A percentile compares a stretch with the other conserved stretches of the same genome.
Evolutionary conservation across 2,113 vertebrate species (phyloP).

Genomic region (Piaya cayana): DNA sequence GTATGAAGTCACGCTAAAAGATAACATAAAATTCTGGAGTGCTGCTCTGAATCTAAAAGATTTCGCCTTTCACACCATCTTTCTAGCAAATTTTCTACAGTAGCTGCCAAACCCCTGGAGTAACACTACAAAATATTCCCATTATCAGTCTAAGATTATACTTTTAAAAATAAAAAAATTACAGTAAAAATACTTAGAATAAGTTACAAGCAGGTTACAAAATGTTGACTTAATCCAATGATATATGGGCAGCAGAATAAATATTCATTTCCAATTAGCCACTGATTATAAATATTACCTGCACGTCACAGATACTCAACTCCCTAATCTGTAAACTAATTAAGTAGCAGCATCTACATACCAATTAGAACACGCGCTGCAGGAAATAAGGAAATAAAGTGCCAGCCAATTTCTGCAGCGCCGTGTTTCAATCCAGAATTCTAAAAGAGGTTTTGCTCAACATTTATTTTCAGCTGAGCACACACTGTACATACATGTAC

Average conservation of each 20-base stretch:
- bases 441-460: background rate
- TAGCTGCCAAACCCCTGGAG: background rate
- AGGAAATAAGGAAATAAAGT: background rate
- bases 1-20: constrained; percentile 31
- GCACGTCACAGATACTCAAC: background rate
- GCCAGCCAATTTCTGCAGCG: background rate
- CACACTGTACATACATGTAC: background rate
- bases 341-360: background rate
- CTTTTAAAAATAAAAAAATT: background rate
- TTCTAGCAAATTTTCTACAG: background rate
- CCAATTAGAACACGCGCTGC: background rate
- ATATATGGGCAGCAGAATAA: constrained; percentile 2
- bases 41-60: constrained; percentile 16
- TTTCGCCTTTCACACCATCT: background rate
- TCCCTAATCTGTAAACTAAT: constrained; percentile 37
- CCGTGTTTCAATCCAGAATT: background rate
- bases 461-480: background rate
- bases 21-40: background rate
- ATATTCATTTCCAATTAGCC: constrained; percentile 39
- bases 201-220: background rate
- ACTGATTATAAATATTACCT: constrained; percentile 39
- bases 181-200: background rate
- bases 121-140: background rate
- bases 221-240: background rate
- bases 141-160: background rate